Conservation (phyloP, 2,888 invertebrate species). For the Aphodius granarius region DNA sequence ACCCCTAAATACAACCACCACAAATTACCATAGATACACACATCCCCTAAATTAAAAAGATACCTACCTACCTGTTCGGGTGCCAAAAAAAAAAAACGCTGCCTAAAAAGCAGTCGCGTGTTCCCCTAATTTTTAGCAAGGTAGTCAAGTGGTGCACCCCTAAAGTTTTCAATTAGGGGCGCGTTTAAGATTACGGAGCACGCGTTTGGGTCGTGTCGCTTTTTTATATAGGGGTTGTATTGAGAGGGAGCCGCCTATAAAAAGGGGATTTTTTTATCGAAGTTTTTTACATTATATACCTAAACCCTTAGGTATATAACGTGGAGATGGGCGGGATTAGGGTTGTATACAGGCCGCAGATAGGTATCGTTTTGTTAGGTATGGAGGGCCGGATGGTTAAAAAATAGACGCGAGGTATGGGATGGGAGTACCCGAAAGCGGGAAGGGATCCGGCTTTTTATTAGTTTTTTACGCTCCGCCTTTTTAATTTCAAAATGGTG, state of each 20-base stretch:
- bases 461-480: not conserved
- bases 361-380: not conserved
- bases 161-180: not conserved
- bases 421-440: not conserved
- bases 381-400: not conserved
- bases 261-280: not conserved
- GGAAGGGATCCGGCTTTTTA: not conserved
- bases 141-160: not conserved
- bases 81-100: not conserved
- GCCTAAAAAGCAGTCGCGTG: not conserved
- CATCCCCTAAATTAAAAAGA: not conserved
- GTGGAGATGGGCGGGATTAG: not conserved
- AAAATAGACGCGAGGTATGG: not conserved
- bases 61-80: not conserved
- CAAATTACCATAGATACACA: not conserved
- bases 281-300: not conserved
- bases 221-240: not conserved
- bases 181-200: not conserved
- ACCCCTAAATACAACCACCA: not conserved
- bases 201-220: not conserved
- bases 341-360: not conserved
- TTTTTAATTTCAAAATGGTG: not conserved
- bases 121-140: not conserved
- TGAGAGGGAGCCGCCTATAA: not conserved
- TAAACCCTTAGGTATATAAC: not conserved